Percentiles rank a stretch among this genome's conserved stretches.
phyloP scores from a whole-genome alignment of 2,113 vertebrate genomes.

The Lophius piscatorius region DNA sequence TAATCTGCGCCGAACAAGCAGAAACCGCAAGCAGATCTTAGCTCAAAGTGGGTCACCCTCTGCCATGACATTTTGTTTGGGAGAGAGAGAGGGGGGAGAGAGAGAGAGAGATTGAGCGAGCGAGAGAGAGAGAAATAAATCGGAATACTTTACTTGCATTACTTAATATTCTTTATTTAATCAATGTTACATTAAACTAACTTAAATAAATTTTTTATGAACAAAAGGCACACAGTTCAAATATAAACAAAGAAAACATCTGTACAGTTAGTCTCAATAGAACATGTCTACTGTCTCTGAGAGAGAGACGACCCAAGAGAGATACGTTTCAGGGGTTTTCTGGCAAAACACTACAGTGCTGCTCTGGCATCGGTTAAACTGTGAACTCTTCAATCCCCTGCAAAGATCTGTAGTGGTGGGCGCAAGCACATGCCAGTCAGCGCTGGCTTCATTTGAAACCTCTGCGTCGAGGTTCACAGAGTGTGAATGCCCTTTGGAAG shows the following conservation, averaged over 20 bases:
- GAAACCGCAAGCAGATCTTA: no score
- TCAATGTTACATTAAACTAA: constrained; percentile 88
- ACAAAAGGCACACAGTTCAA: constrained; percentile 91
- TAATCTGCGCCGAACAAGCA: no score
- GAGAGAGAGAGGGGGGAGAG: no score
- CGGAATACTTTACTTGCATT: constrained; percentile 41
- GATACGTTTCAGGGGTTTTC: constrained; percentile 62
- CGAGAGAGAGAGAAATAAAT: no score
- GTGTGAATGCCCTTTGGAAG: constrained; percentile 36
- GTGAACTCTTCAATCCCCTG: constrained; percentile 38
- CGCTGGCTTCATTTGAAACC: constrained; percentile 44
- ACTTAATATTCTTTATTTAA: constrained; percentile 77
- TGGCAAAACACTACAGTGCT: constrained; percentile 45
- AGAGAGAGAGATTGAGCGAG: no score
- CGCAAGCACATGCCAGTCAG: constrained; percentile 50
- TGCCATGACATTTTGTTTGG: no score
- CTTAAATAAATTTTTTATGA: constrained; percentile 94
- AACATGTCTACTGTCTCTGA: constrained; percentile 71
- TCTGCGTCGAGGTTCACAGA: constrained; percentile 49
- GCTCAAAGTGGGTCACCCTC: no score
- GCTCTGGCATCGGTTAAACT: constrained; percentile 26
- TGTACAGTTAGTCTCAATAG: constrained; percentile 85
- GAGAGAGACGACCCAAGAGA: constrained; percentile 55
- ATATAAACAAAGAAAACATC: constrained; percentile 88
- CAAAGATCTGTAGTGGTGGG: constrained; percentile 36